Percentiles rank a stretch among this genome's conserved stretches.
Conservation (phyloP, 2,797 vertebrate species). For the Poeciliopsis presidionis region DNA sequence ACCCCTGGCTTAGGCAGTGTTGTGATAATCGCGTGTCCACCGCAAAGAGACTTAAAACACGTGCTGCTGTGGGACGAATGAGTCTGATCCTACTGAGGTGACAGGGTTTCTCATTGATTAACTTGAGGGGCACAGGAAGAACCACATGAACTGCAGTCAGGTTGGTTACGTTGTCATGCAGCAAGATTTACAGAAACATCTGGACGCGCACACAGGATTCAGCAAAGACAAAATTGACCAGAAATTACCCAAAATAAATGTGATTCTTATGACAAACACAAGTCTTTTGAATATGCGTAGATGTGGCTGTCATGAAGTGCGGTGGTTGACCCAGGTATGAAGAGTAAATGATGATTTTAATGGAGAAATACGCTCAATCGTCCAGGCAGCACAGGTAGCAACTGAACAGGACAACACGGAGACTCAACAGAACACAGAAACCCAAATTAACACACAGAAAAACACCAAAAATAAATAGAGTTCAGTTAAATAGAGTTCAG, state of each 20-base stretch:
- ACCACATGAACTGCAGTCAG: neutral
- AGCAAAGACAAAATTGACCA: neutral
- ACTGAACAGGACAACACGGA: too few species aligned
- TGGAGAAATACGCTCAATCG: too few species aligned
- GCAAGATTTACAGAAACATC: neutral
- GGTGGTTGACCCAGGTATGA: too few species aligned
- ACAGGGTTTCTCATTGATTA: neutral
- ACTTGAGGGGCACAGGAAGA: neutral
- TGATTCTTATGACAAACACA: neutral
- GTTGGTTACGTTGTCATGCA: neutral
- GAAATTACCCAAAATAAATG: neutral
- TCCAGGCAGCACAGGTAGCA: too few species aligned
- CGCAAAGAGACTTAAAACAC: neutral
- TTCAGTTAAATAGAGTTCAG: neutral
- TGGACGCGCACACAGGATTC: neutral
- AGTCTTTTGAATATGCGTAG: neutral
- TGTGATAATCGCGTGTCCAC: neutral
- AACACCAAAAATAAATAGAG: neutral
- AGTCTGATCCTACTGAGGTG: neutral
- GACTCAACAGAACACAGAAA: too few species aligned
- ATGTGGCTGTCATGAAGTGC: neutral
- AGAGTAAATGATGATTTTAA: too few species aligned
- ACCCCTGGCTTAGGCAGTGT: neutral
- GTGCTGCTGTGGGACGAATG: neutral
- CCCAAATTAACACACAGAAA: too few species aligned